Evolutionary conservation across 2,888 invertebrate species (phyloP), one percentile per base, ranked within the genome.

Genomic region (Caprella mutica): DNA sequence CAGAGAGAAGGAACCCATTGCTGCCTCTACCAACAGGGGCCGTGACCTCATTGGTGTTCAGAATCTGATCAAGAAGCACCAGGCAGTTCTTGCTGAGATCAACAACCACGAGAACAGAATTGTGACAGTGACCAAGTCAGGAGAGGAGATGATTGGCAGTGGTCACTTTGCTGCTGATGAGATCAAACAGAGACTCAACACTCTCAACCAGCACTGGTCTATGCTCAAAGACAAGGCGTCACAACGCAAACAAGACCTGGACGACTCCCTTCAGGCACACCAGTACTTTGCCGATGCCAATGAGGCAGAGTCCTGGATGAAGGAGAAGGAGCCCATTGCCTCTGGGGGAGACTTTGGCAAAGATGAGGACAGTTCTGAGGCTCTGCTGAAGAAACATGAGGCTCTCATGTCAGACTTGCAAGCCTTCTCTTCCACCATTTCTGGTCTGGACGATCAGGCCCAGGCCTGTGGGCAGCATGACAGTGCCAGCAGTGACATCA

Each of bases 281-380:
- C 97, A 99, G 71, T 99, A 98, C 77, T 93, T 98, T 73, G 97
- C 97, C n/a, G 98, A 99, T 76, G 98, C 98, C 6, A 97, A 96
- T 73, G 98, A 98, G 72, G 97, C 96, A 0, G 98, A 98, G 72
- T 89, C 91, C 0, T 94, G 94, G 94, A 93, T 94, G 86, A 87
- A 87, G 64, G 94, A 96, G 73, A 94, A 96, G 74, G 90, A 93
- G 69, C 97, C 97, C 0, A 87, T 98, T 72, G 96, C 96, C n/a
- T 85, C 87, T 69, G 90, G 86, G 55, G 84, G 84, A 2, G 98
- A 98, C 75, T 97, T 91, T 71, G 98, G 98, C 68, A 96, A 96
- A 72, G 98, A 98, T 71, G 98, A 98, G 73, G 98, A 98, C 74
- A 93, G 93, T 0, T 90, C 94, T 0, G 96, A 97, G 73, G 96